Evolutionary conservation across 2,888 invertebrate species (phyloP), one percentile per base, ranked within the genome.

Genomic region (Troides helena): DNA sequence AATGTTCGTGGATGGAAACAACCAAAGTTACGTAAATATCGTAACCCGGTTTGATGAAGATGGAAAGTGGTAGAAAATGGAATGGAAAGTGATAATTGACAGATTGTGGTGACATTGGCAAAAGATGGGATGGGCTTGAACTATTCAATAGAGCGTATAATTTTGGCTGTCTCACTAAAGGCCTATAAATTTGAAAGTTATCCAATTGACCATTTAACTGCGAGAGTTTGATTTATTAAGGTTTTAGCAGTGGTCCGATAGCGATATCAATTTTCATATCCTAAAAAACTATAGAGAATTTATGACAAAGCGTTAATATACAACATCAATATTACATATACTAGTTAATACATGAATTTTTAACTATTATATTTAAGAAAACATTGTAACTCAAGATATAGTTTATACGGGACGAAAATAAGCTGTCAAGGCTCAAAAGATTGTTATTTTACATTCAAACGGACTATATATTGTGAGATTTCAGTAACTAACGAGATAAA

Each of bases 401-500:
- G 81, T 83, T 83, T 78, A 79, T 81, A 83, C 79, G 81, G 82
- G 79, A 85, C 79, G 83, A 78, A 85, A 85, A 77, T 72, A 71
- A 71, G 74, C 74, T 63, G 82, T 81, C 83, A 84, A 83, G 82
- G 82, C 81, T 81, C 77, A 72, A 65, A 73, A 76, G 77, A 78
- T 77, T 78, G 73, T 77, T 74, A 76, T 81, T 84, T 85, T 81
- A 82, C 85, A 65, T 65, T 65, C 64, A 65, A 65, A 61, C 14
- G 46, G 50, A 53, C 59, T 39, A 53, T 18, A 4, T 18, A 68
- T 69, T 68, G 66, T 66, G 36, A 65, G 50, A 23, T 56, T 59
- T 65, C 53, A 56, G 62, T n/a, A 62, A 56, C 39, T 17, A 43
- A 67, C 12, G 53, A 62, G 56, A 67, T 66, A 60, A 60, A 66